Evolutionary conservation across 2,888 invertebrate genomes (phyloP).

Genomic region (Pristionchus fissidentatus): DNA sequence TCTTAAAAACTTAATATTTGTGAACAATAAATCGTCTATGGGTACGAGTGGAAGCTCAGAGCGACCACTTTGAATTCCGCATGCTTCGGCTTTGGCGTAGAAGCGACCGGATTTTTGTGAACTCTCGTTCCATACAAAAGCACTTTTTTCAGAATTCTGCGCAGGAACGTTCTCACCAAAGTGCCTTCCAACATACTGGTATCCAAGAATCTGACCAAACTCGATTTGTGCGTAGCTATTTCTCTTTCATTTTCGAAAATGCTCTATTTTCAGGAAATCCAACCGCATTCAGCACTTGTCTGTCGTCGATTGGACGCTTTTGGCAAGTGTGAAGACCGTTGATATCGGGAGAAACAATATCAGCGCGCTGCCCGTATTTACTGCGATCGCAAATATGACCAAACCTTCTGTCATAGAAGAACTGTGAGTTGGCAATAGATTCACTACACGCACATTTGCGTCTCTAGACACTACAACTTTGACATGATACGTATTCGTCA

Average conservation of each 20-base stretch:
- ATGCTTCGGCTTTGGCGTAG: too few relatives aligned
- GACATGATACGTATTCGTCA: too few relatives aligned
- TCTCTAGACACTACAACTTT: too few relatives aligned
- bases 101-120: too few relatives aligned
- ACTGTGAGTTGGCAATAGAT: slow-evolving; percentile 40
- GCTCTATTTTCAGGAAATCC: not conserved
- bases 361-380: not conserved
- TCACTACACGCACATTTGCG: too few relatives aligned
- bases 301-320: slow-evolving; percentile 9
- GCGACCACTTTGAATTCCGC: too few relatives aligned
- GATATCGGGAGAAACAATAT: slow-evolving; percentile 35
- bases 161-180: slow-evolving; percentile 6
- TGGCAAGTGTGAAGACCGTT: not conserved
- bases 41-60: too few relatives aligned
- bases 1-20: not conserved
- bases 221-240: slow-evolving; percentile 12
- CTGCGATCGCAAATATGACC: not conserved
- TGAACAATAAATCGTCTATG: not conserved
- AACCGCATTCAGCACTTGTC: not conserved
- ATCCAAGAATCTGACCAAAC: not conserved
- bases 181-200: not conserved
- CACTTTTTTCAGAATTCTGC: not conserved
- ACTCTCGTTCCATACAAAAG: too few relatives aligned
- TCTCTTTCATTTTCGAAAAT: not conserved
- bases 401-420: slow-evolving; percentile 14